Conservation (phyloP, 2,888 invertebrate genomes). For the Unio delphinus region DNA sequence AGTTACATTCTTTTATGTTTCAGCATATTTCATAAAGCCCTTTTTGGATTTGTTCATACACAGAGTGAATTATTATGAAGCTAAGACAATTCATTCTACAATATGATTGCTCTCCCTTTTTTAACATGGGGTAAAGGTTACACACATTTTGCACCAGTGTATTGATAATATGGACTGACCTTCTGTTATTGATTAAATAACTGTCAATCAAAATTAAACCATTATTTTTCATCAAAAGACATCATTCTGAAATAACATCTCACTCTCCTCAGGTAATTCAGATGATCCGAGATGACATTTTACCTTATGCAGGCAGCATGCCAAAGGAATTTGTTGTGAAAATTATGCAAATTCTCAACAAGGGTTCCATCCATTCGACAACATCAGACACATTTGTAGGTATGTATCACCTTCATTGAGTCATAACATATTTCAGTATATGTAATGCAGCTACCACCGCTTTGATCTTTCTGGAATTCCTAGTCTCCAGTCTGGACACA, state of each 20-base stretch:
- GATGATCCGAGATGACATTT: constrained; percentile 84
- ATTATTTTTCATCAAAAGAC: background rate
- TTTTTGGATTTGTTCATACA: no score
- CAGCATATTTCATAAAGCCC: no score
- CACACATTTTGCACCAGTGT: background rate
- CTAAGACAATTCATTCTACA: no score
- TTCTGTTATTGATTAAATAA: background rate
- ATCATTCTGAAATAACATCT: background rate
- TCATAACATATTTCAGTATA: no score
- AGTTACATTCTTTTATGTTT: no score
- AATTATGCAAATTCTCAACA: constrained; percentile 87
- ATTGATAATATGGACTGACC: background rate
- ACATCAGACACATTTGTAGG: constrained; percentile 67
- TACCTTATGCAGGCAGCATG: constrained; percentile 84
- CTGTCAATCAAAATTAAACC: background rate
- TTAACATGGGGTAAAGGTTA: background rate
- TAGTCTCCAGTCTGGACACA: constrained; percentile 26
- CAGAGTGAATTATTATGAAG: no score
- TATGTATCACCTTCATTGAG: constrained; percentile 21
- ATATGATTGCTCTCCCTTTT: no score
- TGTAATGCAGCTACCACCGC: no score
- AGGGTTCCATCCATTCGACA: constrained; percentile 81
- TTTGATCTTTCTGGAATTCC: no score
- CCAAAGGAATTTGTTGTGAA: constrained; percentile 87
- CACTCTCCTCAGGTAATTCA: constrained; percentile 79